Evolutionary conservation across 2,888 invertebrate genomes (phyloP), one percentile per base, ranked within the genome.

Genomic region (Parnassius mnemosyne): DNA sequence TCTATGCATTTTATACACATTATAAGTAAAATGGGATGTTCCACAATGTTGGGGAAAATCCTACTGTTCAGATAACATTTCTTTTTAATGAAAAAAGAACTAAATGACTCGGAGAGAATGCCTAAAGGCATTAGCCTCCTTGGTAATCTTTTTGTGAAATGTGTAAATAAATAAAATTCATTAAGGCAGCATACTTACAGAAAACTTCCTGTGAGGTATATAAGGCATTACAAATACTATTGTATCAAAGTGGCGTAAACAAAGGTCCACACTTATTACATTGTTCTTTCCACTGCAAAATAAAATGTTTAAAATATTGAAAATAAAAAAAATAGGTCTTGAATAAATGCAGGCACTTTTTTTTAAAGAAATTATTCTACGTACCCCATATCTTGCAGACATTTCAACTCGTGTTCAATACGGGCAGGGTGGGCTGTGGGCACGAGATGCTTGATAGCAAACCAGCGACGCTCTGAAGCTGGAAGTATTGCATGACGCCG

Each of bases 171-270:
- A 11, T 43, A 43, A 43, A 11, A 43, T 10, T 11, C 43, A 43
- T 60, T 41, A 59, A 12, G 49, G 42, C 66, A 64, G 25, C 20
- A 10, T 44, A 92, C 93, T 93, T 85, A 96, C 96, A 70, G 93
- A 93, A 84, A 96, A 97, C 73, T 94, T 94, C 74, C 94, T 94
- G 80, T 97, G 97, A 67, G 94, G 94, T 91, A 97, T 94, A 79
- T 95, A 97, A 3, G 97, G 97, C 97, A 97, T 97, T 56, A 97
- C 93, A 81, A 98, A 96, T 58, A 96, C 96, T 65, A 97, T 94
- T 63, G 96, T 95, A 74, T 97, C 96, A 66, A 93, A 92, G 73
- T 95, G 93, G 59, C 97, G 93, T 55, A 97, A 86, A 76, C 96
- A 97, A 67, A 96, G 87, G 69, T 96, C 94, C 64, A 97, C 93